Base-by-base conservation (phyloP, 2,888 invertebrate species). In the Drosophila fulvimacula region DNA sequence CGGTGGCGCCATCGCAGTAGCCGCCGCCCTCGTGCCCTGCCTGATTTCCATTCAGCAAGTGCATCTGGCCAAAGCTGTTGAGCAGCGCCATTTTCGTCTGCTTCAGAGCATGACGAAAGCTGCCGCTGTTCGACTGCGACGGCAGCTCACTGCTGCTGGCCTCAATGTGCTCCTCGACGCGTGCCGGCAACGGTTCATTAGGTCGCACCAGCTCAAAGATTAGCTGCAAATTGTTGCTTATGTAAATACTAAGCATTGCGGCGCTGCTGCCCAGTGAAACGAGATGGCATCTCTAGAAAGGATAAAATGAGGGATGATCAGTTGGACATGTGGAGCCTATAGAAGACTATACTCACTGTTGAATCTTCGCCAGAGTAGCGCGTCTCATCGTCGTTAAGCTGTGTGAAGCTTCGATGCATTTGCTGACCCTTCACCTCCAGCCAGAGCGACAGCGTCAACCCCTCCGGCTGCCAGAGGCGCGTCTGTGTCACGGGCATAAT, bases 181-280 rank as follows among this genome's bases (percentile, higher is more conserved):
- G 84, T 3, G 66, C 21, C 2, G 82, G 71, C 19, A 88, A 63
- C 17, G 90, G 91, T 5, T 89, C 90, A 63, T 89, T 90, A 6
- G 92, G 92, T 57, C 90, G 89, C 49, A 84, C 88, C 53, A 90
- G 84, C 75, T 92, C 92, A 24, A 92, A 90, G 27, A 89, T 79
- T 38, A 92, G 69, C 65, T 91, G 91, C 70, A 91, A 82, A 55
- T 90, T 91, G 57, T 81, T 86, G 69, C 84, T 90, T 13, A 92
- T 82, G 64, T 92, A 92, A 55, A 92, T 75, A 52, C 92, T 92
- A 2, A 92, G 67, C 78, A 93, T 85, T 21, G 91, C 90, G 48
- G 92, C 91, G 76, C 91, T 91, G 58, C 91, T 91, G 49, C 93
- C 93, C 62, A 93, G 67, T 1, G 93, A 93, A 5, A 92, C 63